Conservation (phyloP, 2,113 vertebrate genomes). For the Neodon shergylaensis region DNA sequence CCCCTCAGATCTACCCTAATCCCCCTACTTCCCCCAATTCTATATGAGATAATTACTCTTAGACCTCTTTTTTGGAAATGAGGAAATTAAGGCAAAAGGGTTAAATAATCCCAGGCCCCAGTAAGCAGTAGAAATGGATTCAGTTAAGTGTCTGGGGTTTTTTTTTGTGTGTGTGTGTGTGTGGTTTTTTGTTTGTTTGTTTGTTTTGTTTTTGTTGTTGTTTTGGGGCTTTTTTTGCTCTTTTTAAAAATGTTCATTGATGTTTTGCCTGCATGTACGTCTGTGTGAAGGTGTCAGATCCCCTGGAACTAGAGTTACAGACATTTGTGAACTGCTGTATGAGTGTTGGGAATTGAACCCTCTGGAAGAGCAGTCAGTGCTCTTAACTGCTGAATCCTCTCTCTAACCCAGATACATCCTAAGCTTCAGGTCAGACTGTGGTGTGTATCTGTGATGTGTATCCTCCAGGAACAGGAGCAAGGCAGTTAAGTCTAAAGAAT, state of each 20-base stretch:
- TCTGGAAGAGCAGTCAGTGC: background rate
- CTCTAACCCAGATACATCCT: background rate
- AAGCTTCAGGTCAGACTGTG: accelerated
- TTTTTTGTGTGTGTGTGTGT: too few species aligned
- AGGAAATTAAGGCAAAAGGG: background rate
- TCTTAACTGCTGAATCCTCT: background rate
- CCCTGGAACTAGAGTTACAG: background rate
- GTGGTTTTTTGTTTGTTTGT: background rate
- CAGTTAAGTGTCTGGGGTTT: background rate
- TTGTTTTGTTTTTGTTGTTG: background rate
- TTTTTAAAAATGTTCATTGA: background rate
- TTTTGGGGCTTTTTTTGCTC: too few species aligned
- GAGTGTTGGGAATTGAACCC: background rate
- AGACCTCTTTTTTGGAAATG: background rate
- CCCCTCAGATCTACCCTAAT: background rate
- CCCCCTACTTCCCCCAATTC: background rate
- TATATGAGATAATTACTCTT: background rate
- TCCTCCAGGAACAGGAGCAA: background rate
- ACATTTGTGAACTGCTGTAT: background rate
- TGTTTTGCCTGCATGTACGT: background rate
- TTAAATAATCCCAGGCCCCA: background rate
- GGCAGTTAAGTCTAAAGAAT: background rate
- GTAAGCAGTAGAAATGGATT: background rate
- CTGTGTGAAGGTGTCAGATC: background rate
- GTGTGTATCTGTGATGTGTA: too few species aligned